These are phyloP conservation scores for Bombus superbus DNA, from an alignment of 1,140 invertebrate genomes.

Conservation along the genomic window DNA sequence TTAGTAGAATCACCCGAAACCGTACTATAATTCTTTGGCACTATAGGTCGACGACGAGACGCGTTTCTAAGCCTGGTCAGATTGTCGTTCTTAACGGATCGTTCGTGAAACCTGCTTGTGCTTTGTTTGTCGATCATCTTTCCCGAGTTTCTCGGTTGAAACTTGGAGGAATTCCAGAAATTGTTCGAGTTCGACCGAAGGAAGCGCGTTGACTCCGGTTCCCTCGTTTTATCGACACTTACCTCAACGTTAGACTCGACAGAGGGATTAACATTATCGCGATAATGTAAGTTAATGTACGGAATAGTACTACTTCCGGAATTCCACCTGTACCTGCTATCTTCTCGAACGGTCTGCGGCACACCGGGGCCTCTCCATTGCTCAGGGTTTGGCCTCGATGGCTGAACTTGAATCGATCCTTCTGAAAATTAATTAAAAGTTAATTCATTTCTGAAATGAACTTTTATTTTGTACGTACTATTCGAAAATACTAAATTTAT, in stretches of 20 bases:
- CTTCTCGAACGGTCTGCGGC: slow-evolving; percentile 59
- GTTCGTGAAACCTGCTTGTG: background rate
- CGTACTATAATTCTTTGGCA: too few species aligned
- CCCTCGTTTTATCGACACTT: background rate
- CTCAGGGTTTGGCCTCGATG: background rate
- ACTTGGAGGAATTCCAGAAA: too few species aligned
- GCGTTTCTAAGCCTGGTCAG: background rate
- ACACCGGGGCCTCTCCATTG: slow-evolving; percentile 50
- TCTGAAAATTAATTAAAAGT: slow-evolving; percentile 43
- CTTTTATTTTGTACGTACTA: background rate
- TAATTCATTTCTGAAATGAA: background rate
- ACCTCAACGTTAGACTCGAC: slow-evolving; percentile 5
- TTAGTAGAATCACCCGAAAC: background rate
- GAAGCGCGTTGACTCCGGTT: background rate
- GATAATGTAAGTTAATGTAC: slow-evolving; percentile 63
- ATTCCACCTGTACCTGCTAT: slow-evolving; percentile 79
- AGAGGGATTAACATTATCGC: slow-evolving; percentile 40
- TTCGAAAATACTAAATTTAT: background rate
- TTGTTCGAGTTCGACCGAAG: slow-evolving; percentile 1
- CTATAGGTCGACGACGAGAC: background rate
- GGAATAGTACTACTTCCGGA: slow-evolving; percentile 71
- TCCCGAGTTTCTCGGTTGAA: background rate
- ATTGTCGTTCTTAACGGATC: background rate
- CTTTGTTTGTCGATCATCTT: background rate
- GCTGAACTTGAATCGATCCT: slow-evolving; percentile 13